Evolutionary conservation across 2,888 invertebrate genomes (phyloP).

Genomic region (Chloromyia formosa): DNA sequence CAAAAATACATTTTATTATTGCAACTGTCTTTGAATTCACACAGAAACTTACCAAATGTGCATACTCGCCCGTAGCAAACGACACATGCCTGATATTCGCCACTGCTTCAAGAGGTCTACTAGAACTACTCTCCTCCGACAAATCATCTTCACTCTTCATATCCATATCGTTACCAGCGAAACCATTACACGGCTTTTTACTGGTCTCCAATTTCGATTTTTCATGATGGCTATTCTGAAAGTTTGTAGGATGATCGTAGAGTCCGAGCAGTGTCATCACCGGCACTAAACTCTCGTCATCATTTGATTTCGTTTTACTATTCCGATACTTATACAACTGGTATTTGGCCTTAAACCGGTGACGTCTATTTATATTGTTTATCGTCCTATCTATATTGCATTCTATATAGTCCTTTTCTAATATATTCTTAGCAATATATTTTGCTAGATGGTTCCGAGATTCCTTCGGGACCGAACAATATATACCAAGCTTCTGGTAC

Average conservation of each 20-base stretch:
- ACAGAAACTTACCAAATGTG: constrained; percentile 55
- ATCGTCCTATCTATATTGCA: constrained; percentile 52
- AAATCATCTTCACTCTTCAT: background rate
- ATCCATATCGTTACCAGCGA: constrained; percentile 15
- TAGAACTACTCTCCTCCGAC: background rate
- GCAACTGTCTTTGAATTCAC: background rate
- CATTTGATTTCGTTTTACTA: constrained; percentile 52
- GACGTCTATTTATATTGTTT: constrained; percentile 53
- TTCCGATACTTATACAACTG: constrained; percentile 52
- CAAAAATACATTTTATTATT: background rate
- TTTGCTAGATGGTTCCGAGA: constrained; percentile 52
- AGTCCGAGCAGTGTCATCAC: constrained; percentile 56
- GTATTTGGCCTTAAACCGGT: constrained; percentile 61
- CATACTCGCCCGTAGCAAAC: constrained; percentile 61
- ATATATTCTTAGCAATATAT: constrained; percentile 53
- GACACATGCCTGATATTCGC: constrained; percentile 58
- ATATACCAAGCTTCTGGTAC: constrained; percentile 57
- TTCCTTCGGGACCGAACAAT: constrained; percentile 54
- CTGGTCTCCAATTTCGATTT: background rate
- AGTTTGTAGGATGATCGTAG: constrained; percentile 42
- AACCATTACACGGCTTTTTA: constrained; percentile 16
- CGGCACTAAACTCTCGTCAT: constrained; percentile 55
- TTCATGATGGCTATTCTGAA: background rate
- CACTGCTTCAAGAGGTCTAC: constrained; percentile 50
- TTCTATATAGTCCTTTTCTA: constrained; percentile 35